Percentiles rank a stretch among this genome's conserved stretches.
phyloP scores from a whole-genome alignment of 2,888 invertebrate species.

The Hyposoter didymator region DNA sequence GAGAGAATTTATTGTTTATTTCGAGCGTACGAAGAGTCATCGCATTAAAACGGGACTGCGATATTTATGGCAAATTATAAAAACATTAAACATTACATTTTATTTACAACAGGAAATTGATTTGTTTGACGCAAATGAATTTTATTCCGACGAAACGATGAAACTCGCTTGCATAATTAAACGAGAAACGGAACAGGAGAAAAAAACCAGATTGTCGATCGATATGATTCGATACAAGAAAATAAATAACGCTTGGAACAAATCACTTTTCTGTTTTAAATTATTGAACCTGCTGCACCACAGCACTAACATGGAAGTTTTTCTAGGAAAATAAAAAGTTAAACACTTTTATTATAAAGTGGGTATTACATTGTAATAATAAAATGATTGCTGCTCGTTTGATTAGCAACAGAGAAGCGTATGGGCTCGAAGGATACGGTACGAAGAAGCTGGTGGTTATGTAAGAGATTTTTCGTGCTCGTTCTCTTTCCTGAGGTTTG shows the following conservation, averaged over 20 bases:
- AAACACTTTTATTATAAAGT: not conserved
- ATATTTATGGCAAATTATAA: conserved; percentile 22
- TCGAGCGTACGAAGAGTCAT: not conserved
- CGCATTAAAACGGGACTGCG: conserved; percentile 4
- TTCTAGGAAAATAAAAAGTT: not conserved
- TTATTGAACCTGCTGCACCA: not conserved
- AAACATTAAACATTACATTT: not conserved
- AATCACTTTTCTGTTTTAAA: conserved; percentile 9
- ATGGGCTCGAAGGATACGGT: conserved; percentile 8
- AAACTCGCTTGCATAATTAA: conserved; percentile 9
- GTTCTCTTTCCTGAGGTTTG: conserved; percentile 32
- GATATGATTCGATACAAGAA: not conserved
- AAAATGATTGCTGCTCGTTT: conserved; percentile 51
- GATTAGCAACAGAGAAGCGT: conserved; percentile 44
- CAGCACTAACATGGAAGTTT: not conserved
- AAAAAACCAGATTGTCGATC: not conserved
- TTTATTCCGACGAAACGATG: not conserved
- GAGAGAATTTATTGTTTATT: conserved; percentile 19
- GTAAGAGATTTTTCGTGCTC: conserved; percentile 50
- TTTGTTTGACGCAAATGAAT: not conserved
- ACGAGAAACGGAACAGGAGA: not conserved
- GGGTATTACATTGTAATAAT: conserved; percentile 28
- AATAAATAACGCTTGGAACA: not conserved
- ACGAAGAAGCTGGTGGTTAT: conserved; percentile 53
- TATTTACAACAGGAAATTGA: not conserved